Conservation (phyloP, 2,888 invertebrate genomes). For the Lasioglossum malachurum region DNA sequence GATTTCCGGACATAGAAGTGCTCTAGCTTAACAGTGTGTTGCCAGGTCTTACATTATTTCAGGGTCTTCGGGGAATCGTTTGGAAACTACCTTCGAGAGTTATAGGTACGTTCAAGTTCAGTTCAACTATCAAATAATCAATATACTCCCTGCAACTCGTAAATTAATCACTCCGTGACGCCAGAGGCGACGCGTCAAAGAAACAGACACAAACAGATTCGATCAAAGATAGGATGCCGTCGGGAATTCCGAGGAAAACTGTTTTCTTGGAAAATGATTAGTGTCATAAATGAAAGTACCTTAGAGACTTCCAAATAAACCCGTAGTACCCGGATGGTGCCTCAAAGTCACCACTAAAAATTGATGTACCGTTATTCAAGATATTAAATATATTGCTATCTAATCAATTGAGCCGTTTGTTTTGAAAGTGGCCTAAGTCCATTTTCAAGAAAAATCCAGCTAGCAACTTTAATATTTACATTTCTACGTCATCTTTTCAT, state of each 20-base stretch:
- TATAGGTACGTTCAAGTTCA: background rate
- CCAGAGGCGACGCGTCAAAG: too few relatives aligned
- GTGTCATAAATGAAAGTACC: background rate
- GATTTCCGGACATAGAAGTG: background rate
- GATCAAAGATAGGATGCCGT: background rate
- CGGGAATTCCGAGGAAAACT: slow-evolving; percentile 1
- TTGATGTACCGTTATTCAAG: too few relatives aligned
- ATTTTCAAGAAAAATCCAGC: too few relatives aligned
- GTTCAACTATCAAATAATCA: background rate
- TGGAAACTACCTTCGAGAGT: slow-evolving; percentile 15
- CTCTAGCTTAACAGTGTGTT: background rate
- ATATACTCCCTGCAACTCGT: slow-evolving; percentile 14
- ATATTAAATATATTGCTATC: too few relatives aligned
- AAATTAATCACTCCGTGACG: slow-evolving; percentile 25
- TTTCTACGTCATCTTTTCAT: too few relatives aligned
- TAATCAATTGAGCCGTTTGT: too few relatives aligned
- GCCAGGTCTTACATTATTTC: background rate
- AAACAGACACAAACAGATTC: background rate
- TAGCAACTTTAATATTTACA: too few relatives aligned
- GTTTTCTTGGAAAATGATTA: background rate
- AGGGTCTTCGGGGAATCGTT: background rate
- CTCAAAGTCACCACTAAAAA: too few relatives aligned
- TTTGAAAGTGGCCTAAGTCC: too few relatives aligned
- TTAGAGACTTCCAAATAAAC: too few relatives aligned
- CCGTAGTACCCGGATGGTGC: too few relatives aligned